Evolutionary conservation across 2,797 vertebrate species (phyloP).

Genomic region (Dendrocincla fuliginosa): DNA sequence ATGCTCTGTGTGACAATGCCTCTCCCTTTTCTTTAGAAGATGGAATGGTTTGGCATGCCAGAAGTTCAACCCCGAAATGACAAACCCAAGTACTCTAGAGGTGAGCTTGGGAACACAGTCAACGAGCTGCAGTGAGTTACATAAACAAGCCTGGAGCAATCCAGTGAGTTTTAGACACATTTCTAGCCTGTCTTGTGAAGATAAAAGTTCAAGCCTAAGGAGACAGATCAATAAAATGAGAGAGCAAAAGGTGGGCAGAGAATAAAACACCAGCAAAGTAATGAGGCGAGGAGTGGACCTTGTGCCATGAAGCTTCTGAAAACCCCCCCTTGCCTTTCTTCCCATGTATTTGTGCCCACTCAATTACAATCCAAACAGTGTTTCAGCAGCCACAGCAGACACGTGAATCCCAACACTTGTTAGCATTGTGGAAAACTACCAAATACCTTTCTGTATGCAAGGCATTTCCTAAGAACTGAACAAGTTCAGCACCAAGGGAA

Average conservation of each 20-base stretch:
- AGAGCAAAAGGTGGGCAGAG: background rate
- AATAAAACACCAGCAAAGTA: background rate
- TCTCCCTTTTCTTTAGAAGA: background rate
- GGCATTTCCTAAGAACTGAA: background rate
- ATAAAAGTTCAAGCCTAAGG: background rate
- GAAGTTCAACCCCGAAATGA: background rate
- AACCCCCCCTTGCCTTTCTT: background rate
- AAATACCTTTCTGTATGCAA: background rate
- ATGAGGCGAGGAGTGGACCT: background rate
- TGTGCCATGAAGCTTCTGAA: fast-evolving
- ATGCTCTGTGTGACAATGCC: background rate
- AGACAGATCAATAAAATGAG: background rate
- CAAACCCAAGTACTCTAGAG: background rate
- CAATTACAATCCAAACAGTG: background rate
- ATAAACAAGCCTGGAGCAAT: background rate
- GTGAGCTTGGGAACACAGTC: background rate
- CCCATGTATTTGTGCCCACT: background rate
- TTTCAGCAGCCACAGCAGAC: background rate
- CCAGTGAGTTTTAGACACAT: background rate
- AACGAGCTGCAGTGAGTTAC: conserved; percentile 8
- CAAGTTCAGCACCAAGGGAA: background rate
- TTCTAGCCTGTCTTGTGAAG: background rate
- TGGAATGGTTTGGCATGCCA: background rate
- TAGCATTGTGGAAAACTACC: background rate
- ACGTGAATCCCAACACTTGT: background rate